Percentiles rank a stretch among this genome's conserved stretches.
These are phyloP conservation scores for Trichogramma pretiosum DNA, from an alignment of 1,140 invertebrate species.

Conservation along the genomic window DNA sequence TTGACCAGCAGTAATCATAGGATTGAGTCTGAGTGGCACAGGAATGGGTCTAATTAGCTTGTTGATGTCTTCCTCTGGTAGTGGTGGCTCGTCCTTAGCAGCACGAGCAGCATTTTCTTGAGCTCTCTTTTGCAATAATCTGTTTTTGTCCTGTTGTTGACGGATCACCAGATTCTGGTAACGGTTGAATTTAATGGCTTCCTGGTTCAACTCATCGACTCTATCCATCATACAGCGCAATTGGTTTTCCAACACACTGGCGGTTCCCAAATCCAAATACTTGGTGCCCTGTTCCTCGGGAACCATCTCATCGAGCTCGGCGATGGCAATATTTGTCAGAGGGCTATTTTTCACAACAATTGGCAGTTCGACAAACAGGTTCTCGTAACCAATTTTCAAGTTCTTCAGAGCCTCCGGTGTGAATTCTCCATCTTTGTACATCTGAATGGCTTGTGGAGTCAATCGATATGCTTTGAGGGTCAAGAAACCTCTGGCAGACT, in stretches of 20 bases:
- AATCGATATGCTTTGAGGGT: conserved; percentile 92
- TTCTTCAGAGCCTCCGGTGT: conserved; percentile 82
- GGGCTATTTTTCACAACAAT: conserved; percentile 93
- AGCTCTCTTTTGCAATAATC: conserved; percentile 74
- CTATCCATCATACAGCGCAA: conserved; percentile 88
- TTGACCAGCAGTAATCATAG: conserved; percentile 90
- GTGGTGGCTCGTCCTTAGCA: conserved; percentile 79
- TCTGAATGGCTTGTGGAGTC: conserved; percentile 86
- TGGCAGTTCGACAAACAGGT: conserved; percentile 89
- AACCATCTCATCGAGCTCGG: conserved; percentile 84
- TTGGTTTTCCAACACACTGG: conserved; percentile 88
- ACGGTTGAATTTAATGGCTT: conserved; percentile 93
- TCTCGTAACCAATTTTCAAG: conserved; percentile 88
- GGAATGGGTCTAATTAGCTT: conserved; percentile 89
- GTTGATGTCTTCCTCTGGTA: conserved; percentile 93
- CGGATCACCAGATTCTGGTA: conserved; percentile 81
- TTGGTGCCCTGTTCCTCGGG: conserved; percentile 81
- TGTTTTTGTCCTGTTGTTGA: conserved; percentile 84
- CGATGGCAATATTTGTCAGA: conserved; percentile 91
- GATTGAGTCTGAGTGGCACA: conserved; percentile 81
- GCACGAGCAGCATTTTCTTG: conserved; percentile 84
- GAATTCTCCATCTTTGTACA: conserved; percentile 91
- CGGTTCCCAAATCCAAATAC: conserved; percentile 85
- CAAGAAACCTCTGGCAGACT: conserved; percentile 91
- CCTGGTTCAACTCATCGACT: conserved; percentile 93